Evolutionary conservation across 2,113 vertebrate genomes (phyloP).

Genomic region (Sorex fumeus): DNA sequence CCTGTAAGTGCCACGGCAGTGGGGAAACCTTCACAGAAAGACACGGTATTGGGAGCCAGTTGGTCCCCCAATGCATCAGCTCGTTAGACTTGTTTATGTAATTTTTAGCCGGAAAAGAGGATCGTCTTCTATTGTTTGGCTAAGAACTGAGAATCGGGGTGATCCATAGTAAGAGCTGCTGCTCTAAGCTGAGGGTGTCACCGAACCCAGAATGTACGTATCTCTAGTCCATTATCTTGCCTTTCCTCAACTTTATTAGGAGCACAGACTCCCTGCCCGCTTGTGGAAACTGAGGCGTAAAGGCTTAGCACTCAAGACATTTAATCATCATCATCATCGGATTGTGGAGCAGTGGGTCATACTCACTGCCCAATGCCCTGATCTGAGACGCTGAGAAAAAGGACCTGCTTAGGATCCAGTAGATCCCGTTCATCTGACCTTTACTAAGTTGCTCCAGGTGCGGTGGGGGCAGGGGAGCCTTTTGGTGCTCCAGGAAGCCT

Average conservation of each 20-base stretch:
- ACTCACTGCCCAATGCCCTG: too few species aligned
- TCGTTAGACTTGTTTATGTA: neutral
- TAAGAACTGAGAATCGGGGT: neutral
- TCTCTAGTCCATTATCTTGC: neutral
- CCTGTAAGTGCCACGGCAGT: neutral
- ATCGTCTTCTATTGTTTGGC: neutral
- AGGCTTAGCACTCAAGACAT: neutral
- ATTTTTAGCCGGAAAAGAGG: neutral
- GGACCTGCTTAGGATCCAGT: neutral
- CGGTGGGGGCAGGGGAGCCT: neutral
- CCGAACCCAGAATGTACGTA: neutral
- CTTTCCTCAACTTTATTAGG: conserved; percentile 47
- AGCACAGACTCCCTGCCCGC: neutral
- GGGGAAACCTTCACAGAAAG: neutral
- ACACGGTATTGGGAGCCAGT: neutral
- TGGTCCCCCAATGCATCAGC: neutral
- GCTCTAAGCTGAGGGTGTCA: neutral
- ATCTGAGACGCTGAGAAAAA: too few species aligned
- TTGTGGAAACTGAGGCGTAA: conserved; percentile 7
- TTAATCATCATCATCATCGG: neutral
- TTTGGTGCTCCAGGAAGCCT: neutral
- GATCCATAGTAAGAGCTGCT: neutral
- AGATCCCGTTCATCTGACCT: neutral
- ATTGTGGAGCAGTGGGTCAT: neutral
- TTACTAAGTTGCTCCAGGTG: neutral